phyloP scores from a whole-genome alignment of 2,797 vertebrate species.

The Sebastolobus alascanus region DNA sequence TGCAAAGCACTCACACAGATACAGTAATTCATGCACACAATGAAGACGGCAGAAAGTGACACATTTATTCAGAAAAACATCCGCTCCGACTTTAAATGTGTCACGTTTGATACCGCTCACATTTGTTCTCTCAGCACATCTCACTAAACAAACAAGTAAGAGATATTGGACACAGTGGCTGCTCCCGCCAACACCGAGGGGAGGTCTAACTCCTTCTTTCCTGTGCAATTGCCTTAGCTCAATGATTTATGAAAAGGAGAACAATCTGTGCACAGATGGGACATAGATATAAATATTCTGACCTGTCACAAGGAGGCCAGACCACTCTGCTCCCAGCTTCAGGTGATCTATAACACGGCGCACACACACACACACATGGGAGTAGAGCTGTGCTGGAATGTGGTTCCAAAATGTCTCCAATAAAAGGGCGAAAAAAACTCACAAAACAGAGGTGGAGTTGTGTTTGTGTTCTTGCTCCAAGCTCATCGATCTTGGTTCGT shows the following conservation, averaged over 20 bases:
- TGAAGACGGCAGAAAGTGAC: slow-evolving; percentile 56
- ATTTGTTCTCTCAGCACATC: slow-evolving; percentile 67
- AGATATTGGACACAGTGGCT: slow-evolving; percentile 68
- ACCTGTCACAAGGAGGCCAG: slow-evolving; percentile 66
- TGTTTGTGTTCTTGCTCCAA: slow-evolving; percentile 7
- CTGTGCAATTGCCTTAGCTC: slow-evolving; percentile 84
- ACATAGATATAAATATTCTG: slow-evolving; percentile 82
- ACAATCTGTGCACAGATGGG: slow-evolving; percentile 81
- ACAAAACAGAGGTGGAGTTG: background rate
- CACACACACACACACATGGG: background rate
- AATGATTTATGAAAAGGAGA: slow-evolving; percentile 85
- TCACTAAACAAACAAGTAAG: slow-evolving; percentile 72
- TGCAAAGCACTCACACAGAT: slow-evolving; percentile 40
- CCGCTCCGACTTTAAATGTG: slow-evolving; percentile 56
- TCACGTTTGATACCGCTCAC: slow-evolving; percentile 65
- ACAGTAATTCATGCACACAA: slow-evolving; percentile 59
- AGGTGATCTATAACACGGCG: slow-evolving; percentile 56
- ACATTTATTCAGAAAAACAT: slow-evolving; percentile 71
- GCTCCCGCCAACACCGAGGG: slow-evolving; percentile 60
- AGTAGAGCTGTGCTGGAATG: slow-evolving; percentile 13
- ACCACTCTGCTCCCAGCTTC: slow-evolving; percentile 39
- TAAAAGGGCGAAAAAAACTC: background rate
- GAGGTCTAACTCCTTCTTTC: slow-evolving; percentile 70
- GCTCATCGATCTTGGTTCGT: background rate
- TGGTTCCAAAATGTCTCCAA: slow-evolving; percentile 8